phyloP scores from a whole-genome alignment of 2,888 invertebrate genomes.

The Oscheius sp. region DNA sequence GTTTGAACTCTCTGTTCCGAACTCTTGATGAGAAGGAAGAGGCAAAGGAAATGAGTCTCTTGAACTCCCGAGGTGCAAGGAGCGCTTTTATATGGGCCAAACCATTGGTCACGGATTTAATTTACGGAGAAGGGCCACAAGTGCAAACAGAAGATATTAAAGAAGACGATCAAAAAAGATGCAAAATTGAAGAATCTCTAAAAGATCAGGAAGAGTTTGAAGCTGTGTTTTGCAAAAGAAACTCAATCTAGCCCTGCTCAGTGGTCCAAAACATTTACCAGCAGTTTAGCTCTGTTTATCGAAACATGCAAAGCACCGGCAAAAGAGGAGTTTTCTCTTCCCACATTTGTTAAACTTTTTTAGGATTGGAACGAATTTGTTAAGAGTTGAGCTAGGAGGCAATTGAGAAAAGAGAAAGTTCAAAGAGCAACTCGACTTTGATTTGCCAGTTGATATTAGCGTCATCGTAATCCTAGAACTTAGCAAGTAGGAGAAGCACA shows the following conservation, averaged over 20 bases:
- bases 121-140: neutral
- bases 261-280: neutral
- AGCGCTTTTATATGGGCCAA: neutral
- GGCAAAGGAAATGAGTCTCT: neutral
- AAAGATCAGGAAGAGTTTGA: neutral
- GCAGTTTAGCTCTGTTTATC: neutral
- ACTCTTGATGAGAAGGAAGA: no score
- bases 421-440: no score
- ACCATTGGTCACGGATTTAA: neutral
- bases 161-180: neutral
- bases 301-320: no score
- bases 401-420: no score
- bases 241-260: neutral
- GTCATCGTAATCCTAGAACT: no score
- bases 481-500: no score
- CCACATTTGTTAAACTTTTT: no score
- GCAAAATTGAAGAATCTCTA: neutral
- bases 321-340: no score
- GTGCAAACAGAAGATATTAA: neutral
- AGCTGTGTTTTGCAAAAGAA: slow-evolving; percentile 4
- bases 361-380: no score
- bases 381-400: no score
- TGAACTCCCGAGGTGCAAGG: neutral
- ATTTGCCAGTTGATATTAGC: no score
- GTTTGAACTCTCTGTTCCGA: neutral